Base-by-base conservation (phyloP, 2,797 vertebrate genomes). In the Argyrosomus regius region DNA sequence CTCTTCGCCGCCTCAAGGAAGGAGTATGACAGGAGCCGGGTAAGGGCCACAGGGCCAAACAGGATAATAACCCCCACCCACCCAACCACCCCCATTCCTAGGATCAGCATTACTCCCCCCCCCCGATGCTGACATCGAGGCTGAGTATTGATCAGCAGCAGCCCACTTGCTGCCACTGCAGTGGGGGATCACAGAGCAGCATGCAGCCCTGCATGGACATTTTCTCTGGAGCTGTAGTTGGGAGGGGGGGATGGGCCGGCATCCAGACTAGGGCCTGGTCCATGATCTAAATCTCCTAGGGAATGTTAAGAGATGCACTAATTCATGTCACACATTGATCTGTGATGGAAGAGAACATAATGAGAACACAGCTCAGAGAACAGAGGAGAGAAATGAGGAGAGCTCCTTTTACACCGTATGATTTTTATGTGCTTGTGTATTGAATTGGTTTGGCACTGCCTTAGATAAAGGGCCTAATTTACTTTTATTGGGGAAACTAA, bases 1-100 rank as follows among this genome's bases (percentile, higher is more conserved):
- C 96, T 99, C 13, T 99, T 99, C 83, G 97, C 98, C 62, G 98
- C 98, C 74, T 99, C 98, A 24, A 96, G 98, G 91, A 99, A 99
- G 87, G 98, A 99, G 88, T 99, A 99, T 20, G 98, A 99, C 92
- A 96, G 98, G 89, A 99, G 98, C 93, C 96, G 98, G 94, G 98
- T 99, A 94, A 98, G 97, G 94, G 59, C 83, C 71, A 78, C 60
- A 22, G 60, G 53, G 64, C 69, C 52, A 46, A 49, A 41, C 31
- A n/a, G 43, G 72, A 87, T 73, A 61, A 85, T 75, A 72, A 28
- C 31, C 58, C 57, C 49, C 57, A 31, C 43, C 52, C 54, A 22
- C 48, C 52, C 12, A 31, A 7, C 35, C 35, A 35, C 60, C 48
- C 39, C 78, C 54, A 75, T 82, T 67, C 73, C 60, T 69, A 53